Base-by-base conservation (phyloP, 2,888 invertebrate species). In the Apeira syringaria region DNA sequence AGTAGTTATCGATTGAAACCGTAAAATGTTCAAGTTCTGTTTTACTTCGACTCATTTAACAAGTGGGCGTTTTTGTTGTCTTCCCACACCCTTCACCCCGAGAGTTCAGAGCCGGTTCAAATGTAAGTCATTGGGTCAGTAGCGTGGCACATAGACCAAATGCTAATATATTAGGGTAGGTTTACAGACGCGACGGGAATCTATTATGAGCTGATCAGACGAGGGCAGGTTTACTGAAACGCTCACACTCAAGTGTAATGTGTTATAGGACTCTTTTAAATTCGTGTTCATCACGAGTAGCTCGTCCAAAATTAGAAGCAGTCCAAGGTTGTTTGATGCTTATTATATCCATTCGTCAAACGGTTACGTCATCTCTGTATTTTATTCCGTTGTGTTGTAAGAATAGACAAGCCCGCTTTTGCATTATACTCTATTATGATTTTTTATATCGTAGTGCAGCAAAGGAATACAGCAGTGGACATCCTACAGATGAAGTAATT, bases 61-160 rank as follows among this genome's bases (percentile, higher is more conserved):
- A 41, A 53, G 55, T 68, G 52, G 66, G 61, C 54, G 61, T 62
- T 55, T 53, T 53, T 56, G 53, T 56, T 53, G 64, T 39, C 66
- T 65, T 68, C 66, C 59, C 55, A 49, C 65, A 63, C 65, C 66
- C 64, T 60, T 59, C 66, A 57, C 56, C 64, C 57, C 39, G 53
- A 46, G 63, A 65, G 68, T 68, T 68, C 68, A 67, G 34, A 33
- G 36, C 50, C 61, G 54, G 68, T 68, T 68, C 68, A 68, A 54
- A 59, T 64, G 57, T 59, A 68, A 68, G 67, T 67, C 68, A 58
- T 65, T 65, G 67, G 68, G 67, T 66, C 68, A 67, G 57, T 45
- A 54, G 48, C 58, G 56, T 55, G 51, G 56, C 59, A 59, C 53
- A 61, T 58, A 53, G 53, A 35, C 52, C 47, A 39, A 36, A 9